phyloP scores from a whole-genome alignment of 2,797 vertebrate species.

The Stomatorhinus walkeri region DNA sequence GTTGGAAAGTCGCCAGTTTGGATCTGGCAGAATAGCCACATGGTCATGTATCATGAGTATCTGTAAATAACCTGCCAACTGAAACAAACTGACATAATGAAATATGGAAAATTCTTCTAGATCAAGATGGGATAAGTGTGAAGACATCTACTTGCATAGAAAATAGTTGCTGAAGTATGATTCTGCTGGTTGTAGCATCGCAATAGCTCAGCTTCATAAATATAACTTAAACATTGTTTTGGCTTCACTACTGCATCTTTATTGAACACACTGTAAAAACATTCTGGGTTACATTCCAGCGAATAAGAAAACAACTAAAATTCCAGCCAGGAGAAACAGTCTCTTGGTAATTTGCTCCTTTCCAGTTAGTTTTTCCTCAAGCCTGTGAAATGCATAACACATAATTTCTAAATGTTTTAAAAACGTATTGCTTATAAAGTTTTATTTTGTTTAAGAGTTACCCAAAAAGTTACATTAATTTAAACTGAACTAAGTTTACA shows the following conservation, averaged over 20 bases:
- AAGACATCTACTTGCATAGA: not conserved
- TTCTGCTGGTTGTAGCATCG: not conserved
- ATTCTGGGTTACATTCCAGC: not conserved
- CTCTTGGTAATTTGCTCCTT: not conserved
- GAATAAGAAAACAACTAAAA: not conserved
- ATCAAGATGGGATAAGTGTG: not conserved
- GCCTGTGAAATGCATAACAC: not conserved
- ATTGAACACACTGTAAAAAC: not conserved
- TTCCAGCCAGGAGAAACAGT: not conserved
- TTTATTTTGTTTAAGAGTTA: not conserved
- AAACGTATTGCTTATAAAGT: not conserved
- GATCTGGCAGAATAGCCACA: not conserved
- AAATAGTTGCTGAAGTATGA: not conserved
- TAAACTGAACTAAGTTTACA: not conserved
- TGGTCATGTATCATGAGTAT: not conserved
- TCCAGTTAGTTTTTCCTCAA: not conserved
- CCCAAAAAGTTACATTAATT: not conserved
- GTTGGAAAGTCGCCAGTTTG: not conserved
- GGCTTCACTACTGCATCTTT: not conserved
- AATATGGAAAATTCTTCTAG: not conserved
- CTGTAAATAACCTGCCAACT: not conserved
- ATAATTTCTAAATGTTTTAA: not conserved
- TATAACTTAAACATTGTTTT: not conserved
- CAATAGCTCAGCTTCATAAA: not conserved
- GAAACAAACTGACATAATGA: not conserved